Evolutionary conservation across 2,888 invertebrate species (phyloP), one percentile per base, ranked within the genome.

Genomic region (Salticus scenicus): DNA sequence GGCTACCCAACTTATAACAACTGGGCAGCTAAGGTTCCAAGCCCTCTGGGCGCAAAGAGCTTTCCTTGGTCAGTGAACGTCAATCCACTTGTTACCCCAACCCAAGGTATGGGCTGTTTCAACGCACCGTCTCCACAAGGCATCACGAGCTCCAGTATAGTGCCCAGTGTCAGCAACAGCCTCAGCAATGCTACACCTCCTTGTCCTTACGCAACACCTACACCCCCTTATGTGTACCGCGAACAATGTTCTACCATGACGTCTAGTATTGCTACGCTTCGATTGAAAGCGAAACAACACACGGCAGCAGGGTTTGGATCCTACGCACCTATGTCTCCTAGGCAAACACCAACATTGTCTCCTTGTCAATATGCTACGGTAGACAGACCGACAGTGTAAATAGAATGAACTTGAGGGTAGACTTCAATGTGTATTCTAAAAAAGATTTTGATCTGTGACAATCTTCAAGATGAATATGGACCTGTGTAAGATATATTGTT

Each of bases 21-120:
- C 92, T 98, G 98, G 98, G 97, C 98, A 51, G 93, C 96, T 51
- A 98, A 98, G 91, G 97, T 97, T 51, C 97, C 98, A 17, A 97
- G 96, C 88, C 97, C 98, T 0, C 92, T 97, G 89, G 91, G 91
- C 70, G 83, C 83, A 28, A 84, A 84, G 83, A 84, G 83, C 71
- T 98, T 98, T 90, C 95, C 96, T 8, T 97, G 98, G 97, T 91
- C 92, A 8, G 90, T 92, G 73, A 92, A 92, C 89, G 95, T 96
- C 0, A 91, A 91, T 87, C 96, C 95, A 90, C 95, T 95, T 0
- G 91, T 96, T 83, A 94, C 95, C 1, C 88, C 88, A 24, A 93
- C 93, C 89, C 96, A 96, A 92, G 96, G 96, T 91, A 93, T 96
- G 10, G 88, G 89, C 27, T 88, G 90, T 42, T 94, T 95, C 33